A percentile compares a stretch with the other conserved stretches of the same genome.
phyloP scores from a whole-genome alignment of 1,140 invertebrate genomes.

The Cydia pomonella region DNA sequence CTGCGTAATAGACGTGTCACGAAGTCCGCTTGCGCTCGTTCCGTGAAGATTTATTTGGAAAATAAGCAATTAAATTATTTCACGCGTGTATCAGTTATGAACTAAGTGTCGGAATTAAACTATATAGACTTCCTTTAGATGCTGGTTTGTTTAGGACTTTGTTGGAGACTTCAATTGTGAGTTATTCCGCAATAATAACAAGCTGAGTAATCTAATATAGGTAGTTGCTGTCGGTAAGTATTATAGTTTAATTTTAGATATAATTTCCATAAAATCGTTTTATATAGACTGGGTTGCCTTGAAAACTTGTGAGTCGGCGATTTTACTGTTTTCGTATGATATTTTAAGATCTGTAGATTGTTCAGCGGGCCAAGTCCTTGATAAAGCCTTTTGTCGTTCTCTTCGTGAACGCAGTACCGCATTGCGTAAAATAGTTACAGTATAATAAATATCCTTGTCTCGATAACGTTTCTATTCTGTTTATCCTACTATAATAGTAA shows the following conservation, averaged over 20 bases:
- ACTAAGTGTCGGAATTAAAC: neutral
- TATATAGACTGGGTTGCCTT: slow-evolving; percentile 5
- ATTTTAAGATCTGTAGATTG: neutral
- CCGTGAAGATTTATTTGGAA: slow-evolving; percentile 27
- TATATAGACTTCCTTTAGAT: neutral
- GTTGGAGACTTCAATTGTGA: slow-evolving; percentile 7
- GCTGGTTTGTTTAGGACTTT: neutral
- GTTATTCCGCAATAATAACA: slow-evolving; percentile 22
- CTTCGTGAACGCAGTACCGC: neutral
- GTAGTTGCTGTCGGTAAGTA: slow-evolving; percentile 17
- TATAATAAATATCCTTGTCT: slow-evolving; percentile 15
- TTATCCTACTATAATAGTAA: neutral
- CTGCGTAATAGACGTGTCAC: neutral
- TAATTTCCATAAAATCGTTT: neutral
- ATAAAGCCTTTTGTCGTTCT: neutral
- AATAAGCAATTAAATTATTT: slow-evolving; percentile 24
- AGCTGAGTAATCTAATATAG: slow-evolving; percentile 10
- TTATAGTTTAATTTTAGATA: neutral
- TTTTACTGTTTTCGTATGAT: neutral
- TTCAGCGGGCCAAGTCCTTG: neutral
- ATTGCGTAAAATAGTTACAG: slow-evolving; percentile 26
- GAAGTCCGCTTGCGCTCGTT: neutral
- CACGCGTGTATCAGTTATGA: neutral
- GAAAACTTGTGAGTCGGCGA: neutral
- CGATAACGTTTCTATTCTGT: neutral